Base-by-base conservation (phyloP, 2,113 vertebrate species). In the Choloepus hoffmanni region DNA sequence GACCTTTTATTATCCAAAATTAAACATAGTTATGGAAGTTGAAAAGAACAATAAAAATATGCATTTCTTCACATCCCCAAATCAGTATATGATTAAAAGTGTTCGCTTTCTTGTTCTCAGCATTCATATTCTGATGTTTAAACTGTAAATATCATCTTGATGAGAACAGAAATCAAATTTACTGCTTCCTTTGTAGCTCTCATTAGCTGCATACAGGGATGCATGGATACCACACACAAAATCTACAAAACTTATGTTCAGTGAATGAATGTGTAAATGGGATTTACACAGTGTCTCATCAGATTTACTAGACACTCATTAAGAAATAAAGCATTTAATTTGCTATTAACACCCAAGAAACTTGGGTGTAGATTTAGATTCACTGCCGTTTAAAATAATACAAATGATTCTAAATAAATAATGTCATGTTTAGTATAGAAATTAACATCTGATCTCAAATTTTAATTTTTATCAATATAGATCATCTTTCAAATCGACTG, bases 401-500 rank as follows among this genome's bases (percentile, higher is more conserved):
- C 5, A 89, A 62, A 58, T 3, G 50, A 28, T 30, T 95, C 94
- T 13, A 84, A 82, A 23, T n/a, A 43, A 78, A 24, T 89, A 65
- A 88, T 48, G 53, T 48, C 5, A 83, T 48, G 1, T 93, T 86
- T 89, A 74, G 76, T 50, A 65, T 0, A 92, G 3, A 89, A 87
- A 93, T 90, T 95, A 62, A 3, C 5, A 89, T 53, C 5, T 62
- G 28, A 95, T 60, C 36, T 95, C 21, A 89, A 72, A 48, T 68
- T 85, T 92, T 94, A 26, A 78, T 26, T 43, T 93, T 85, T 94
- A 88, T 21, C 3, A 10, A 55, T 55, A 8, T 62, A 93, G 82
- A 82, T 68, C 21, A n/a, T 65, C 82, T 94, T 96, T 92, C n/a
- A 53, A 70, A 89, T 58, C 23, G 7, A 73, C 45, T 68, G 23